Evolutionary conservation across 2,888 invertebrate species (phyloP).

Genomic region (Phortica magna): DNA sequence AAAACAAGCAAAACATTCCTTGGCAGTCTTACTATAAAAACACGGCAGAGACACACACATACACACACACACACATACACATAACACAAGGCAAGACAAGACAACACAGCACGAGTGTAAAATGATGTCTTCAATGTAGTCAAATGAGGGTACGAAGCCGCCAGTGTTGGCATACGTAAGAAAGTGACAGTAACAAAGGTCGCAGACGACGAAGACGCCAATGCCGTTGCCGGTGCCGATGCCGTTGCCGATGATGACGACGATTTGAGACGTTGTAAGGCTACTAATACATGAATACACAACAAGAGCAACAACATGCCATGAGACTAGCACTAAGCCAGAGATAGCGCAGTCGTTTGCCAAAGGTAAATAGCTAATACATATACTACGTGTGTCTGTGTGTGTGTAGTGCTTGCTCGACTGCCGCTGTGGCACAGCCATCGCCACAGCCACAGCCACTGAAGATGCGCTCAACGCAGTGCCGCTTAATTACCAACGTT

Average conservation of each 20-base stretch:
- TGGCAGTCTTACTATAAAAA: constrained; percentile 32
- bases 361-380: constrained; percentile 58
- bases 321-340: background rate
- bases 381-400: background rate
- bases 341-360: constrained; percentile 12
- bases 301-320: background rate
- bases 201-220: background rate
- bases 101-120: no score
- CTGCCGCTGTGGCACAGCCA: background rate
- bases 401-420: constrained; percentile 51
- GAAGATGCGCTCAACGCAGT: background rate
- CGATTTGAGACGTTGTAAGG: no score
- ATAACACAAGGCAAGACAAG: no score
- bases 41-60: no score
- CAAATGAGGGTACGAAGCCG: no score
- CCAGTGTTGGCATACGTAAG: no score
- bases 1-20: constrained; percentile 19
- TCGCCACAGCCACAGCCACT: background rate
- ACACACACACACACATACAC: no score
- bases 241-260: background rate
- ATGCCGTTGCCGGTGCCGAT: background rate
- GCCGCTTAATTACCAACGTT: constrained; percentile 21
- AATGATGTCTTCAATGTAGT: no score
- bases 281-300: background rate
- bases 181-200: constrained; percentile 1